Conservation (phyloP, 2,797 vertebrate genomes). For the Carcharodon carcharias region DNA sequence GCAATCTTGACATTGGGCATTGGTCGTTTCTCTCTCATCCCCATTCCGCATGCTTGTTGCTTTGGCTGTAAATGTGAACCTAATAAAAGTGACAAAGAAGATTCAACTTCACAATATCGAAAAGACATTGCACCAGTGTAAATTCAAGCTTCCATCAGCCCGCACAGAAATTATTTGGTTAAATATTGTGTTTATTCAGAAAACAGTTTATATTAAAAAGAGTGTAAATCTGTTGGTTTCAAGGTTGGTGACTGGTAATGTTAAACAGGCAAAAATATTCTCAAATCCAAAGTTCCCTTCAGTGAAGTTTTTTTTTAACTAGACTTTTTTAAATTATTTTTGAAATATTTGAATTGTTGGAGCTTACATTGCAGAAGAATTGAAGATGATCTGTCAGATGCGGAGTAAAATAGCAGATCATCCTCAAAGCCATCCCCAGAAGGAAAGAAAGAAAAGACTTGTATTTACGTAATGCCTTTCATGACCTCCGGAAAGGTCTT, state of each 20-base stretch:
- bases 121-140: too few species aligned
- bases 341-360: background rate
- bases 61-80: conserved; percentile 52
- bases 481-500: background rate
- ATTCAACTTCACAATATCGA: background rate
- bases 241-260: background rate
- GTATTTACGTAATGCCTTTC: background rate
- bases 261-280: background rate
- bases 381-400: background rate
- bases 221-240: background rate
- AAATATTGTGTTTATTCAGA: background rate
- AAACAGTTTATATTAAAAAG: background rate
- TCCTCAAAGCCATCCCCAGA: background rate
- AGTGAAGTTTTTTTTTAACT: background rate
- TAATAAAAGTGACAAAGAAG: conserved; percentile 49
- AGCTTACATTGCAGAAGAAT: background rate
- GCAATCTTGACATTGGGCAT: conserved; percentile 49
- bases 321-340: background rate
- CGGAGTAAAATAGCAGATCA: background rate
- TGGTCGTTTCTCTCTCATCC: conserved; percentile 53
- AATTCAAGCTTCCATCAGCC: background rate
- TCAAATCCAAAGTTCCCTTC: background rate
- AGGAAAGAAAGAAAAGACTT: background rate
- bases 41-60: conserved; percentile 46
- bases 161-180: background rate